Evolutionary conservation across 2,888 invertebrate genomes (phyloP).

Genomic region (Linnaemya vulpina): DNA sequence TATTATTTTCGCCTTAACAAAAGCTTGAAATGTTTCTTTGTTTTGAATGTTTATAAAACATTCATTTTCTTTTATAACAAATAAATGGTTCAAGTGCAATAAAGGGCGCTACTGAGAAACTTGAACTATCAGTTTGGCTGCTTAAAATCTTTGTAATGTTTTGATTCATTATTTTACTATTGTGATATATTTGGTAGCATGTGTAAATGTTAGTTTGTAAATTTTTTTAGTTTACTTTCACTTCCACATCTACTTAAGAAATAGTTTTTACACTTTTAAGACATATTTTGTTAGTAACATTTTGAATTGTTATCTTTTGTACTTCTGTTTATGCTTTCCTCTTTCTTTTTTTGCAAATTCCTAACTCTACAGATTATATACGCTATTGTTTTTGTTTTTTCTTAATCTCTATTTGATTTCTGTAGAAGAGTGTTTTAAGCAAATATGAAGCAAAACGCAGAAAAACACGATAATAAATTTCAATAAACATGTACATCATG

Average conservation of each 20-base stretch:
- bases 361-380: not conserved
- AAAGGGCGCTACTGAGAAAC: slow-evolving; percentile 31
- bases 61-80: slow-evolving; percentile 11
- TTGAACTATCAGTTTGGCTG: slow-evolving; percentile 7
- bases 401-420: not conserved
- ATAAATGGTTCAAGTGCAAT: not conserved
- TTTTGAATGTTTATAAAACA: not conserved
- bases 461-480: slow-evolving; percentile 15
- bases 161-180: not conserved
- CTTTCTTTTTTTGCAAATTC: slow-evolving; percentile 17
- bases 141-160: slow-evolving; percentile 4
- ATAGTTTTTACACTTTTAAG: slow-evolving; percentile 34
- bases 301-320: slow-evolving; percentile 4
- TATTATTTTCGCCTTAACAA: not conserved
- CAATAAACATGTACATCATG: slow-evolving; percentile 44
- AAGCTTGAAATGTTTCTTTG: not conserved
- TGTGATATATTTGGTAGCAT: slow-evolving; percentile 5
- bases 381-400: slow-evolving; percentile 11
- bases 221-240: slow-evolving; percentile 58
- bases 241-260: slow-evolving; percentile 42
- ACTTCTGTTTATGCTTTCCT: not conserved
- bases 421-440: not conserved
- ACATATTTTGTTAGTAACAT: slow-evolving; percentile 32
- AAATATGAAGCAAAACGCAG: slow-evolving; percentile 1
- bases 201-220: slow-evolving; percentile 1